A percentile compares a stretch with the other conserved stretches of the same genome.
Conservation (phyloP, 2,888 invertebrate genomes). For the Drosophila prostipennis region DNA sequence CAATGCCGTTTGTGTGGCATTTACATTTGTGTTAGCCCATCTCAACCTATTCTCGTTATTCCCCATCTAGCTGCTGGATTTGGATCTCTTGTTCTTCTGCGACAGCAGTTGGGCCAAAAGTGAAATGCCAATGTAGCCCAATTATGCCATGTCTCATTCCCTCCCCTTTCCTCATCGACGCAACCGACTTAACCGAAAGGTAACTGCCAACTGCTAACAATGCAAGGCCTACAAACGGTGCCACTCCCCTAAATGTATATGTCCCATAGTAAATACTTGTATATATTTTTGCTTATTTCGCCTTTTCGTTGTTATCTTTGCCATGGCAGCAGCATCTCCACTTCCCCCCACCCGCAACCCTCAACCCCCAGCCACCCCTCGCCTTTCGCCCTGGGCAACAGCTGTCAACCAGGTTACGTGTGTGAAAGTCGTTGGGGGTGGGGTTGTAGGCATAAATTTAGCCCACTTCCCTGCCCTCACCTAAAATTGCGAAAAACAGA, state of each 20-base stretch:
- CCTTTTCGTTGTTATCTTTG: constrained; percentile 63
- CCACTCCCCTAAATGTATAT: constrained; percentile 52
- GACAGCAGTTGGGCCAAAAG: constrained; percentile 69
- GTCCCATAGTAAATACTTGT: constrained; percentile 13
- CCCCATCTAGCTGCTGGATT: not conserved
- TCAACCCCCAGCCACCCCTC: constrained; percentile 17
- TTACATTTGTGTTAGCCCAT: constrained; percentile 46
- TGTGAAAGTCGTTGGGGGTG: constrained; percentile 38
- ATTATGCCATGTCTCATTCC: constrained; percentile 61
- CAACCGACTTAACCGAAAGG: constrained; percentile 51
- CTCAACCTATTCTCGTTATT: constrained; percentile 17
- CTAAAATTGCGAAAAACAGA: constrained; percentile 28
- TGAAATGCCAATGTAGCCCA: constrained; percentile 76
- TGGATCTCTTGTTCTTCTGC: constrained; percentile 15
- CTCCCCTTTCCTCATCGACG: not conserved
- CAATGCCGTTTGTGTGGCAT: constrained; percentile 67
- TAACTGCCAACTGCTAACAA: constrained; percentile 72
- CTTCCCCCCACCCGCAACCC: constrained; percentile 20
- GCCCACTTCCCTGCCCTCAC: constrained; percentile 32
- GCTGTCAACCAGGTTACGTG: constrained; percentile 75
- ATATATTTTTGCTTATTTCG: constrained; percentile 64
- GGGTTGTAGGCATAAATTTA: constrained; percentile 57
- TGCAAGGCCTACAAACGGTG: constrained; percentile 64
- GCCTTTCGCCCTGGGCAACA: constrained; percentile 61
- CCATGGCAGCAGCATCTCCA: constrained; percentile 41